A percentile compares a stretch with the other conserved stretches of the same genome.
Conservation (phyloP, 2,113 vertebrate species). For the Prochilodus magdalenae region DNA sequence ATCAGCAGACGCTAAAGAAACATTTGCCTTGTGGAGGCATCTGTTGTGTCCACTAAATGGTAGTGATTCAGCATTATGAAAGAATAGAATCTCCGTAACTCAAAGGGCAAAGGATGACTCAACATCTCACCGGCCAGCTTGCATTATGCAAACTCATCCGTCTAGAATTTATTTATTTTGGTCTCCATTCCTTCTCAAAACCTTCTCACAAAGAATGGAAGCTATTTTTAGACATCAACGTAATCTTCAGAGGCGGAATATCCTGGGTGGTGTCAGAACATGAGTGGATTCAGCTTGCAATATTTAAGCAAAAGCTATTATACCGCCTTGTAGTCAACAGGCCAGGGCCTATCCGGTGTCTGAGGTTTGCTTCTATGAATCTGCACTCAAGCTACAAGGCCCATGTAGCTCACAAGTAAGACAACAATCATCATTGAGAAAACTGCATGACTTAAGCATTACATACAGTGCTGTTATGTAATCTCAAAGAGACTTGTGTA, state of each 20-base stretch:
- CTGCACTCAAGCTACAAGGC: too few species aligned
- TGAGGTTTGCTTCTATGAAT: background rate
- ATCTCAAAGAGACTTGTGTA: too few species aligned
- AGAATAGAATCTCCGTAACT: slow-evolving; percentile 14
- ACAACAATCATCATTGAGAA: too few species aligned
- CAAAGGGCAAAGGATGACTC: slow-evolving; percentile 23
- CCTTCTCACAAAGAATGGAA: background rate
- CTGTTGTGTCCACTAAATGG: background rate
- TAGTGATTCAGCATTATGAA: slow-evolving; percentile 22
- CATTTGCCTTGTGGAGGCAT: background rate
- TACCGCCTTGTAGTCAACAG: background rate
- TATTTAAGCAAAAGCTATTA: too few species aligned
- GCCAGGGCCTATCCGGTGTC: background rate
- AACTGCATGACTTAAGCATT: too few species aligned
- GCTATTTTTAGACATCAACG: background rate
- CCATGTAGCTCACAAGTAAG: too few species aligned
- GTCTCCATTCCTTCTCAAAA: background rate
- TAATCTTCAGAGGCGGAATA: background rate
- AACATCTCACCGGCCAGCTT: background rate
- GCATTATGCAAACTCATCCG: background rate
- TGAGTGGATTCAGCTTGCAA: too few species aligned
- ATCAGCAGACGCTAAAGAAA: background rate
- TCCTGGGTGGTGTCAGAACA: too few species aligned
- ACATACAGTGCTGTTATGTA: too few species aligned
- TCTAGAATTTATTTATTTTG: background rate